phyloP scores from a whole-genome alignment of 2,113 vertebrate genomes.

The Cebus imitator region DNA sequence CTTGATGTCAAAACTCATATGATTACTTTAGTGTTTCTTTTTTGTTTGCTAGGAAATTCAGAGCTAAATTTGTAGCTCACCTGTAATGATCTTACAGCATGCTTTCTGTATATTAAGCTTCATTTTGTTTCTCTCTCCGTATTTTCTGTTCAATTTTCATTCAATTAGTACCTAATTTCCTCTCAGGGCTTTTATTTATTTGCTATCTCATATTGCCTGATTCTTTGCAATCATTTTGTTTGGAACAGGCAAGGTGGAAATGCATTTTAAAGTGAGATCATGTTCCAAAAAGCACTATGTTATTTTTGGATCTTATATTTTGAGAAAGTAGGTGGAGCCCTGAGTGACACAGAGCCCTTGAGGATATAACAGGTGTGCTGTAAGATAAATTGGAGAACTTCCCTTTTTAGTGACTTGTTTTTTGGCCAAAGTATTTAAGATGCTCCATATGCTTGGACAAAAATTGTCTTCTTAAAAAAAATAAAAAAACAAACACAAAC shows the following conservation, averaged over 20 bases:
- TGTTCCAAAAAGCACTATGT: neutral
- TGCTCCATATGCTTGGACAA: slow-evolving; percentile 57
- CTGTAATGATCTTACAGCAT: neutral
- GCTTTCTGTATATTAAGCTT: neutral
- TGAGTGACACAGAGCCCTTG: slow-evolving; percentile 43
- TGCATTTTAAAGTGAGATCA: slow-evolving; percentile 45
- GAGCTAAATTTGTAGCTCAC: neutral
- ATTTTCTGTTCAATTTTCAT: slow-evolving; percentile 10
- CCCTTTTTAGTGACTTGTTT: slow-evolving; percentile 35
- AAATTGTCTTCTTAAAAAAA: slow-evolving; percentile 71
- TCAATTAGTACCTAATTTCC: neutral
- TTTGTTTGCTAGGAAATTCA: slow-evolving; percentile 21
- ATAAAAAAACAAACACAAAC: neutral
- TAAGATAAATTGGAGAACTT: slow-evolving; percentile 42
- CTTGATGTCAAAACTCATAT: neutral
- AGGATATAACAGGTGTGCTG: slow-evolving; percentile 52
- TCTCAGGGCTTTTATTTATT: slow-evolving; percentile 39
- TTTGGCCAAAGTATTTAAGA: slow-evolving; percentile 60
- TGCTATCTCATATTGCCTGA: slow-evolving; percentile 4
- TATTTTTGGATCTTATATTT: slow-evolving; percentile 61
- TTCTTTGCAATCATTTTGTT: slow-evolving; percentile 49
- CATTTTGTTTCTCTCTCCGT: neutral
- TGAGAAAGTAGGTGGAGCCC: slow-evolving; percentile 38
- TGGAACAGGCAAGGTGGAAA: slow-evolving; percentile 44
- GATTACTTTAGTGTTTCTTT: neutral